phyloP scores from a whole-genome alignment of 2,888 invertebrate genomes.

The Drosophila crucigera region DNA sequence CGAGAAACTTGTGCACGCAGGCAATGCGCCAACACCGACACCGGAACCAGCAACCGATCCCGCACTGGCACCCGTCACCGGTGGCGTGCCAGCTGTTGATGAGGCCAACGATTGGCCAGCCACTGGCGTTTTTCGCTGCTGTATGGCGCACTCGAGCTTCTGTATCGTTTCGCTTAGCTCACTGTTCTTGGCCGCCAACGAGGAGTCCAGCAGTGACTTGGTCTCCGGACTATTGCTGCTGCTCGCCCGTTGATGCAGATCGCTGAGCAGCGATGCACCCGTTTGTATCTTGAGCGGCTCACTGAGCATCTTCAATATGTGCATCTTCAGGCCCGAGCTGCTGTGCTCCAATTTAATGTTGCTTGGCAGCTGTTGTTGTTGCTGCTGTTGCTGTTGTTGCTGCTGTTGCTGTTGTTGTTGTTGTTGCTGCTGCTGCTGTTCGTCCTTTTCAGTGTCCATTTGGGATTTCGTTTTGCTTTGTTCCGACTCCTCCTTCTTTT shows the following conservation, averaged over 20 bases:
- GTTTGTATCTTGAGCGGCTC: conserved; percentile 83
- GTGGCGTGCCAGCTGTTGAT: conserved; percentile 64
- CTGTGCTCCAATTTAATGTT: conserved; percentile 14
- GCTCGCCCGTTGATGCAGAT: conserved; percentile 49
- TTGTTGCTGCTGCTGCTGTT: conserved; percentile 2
- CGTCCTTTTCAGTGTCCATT: conserved; percentile 73
- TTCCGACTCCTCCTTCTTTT: conserved; percentile 87
- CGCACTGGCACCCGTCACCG: conserved; percentile 38
- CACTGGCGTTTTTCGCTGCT: conserved; percentile 82
- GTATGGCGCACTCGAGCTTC: conserved; percentile 86
- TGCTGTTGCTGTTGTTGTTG: neutral
- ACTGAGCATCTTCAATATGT: conserved; percentile 51
- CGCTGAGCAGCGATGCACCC: conserved; percentile 52
- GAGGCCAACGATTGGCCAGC: conserved; percentile 58
- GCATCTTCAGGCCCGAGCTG: conserved; percentile 40
- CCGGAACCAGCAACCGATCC: neutral
- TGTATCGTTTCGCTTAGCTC: conserved; percentile 88
- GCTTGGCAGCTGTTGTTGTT: neutral
- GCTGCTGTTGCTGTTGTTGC: neutral
- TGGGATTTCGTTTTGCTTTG: conserved; percentile 85
- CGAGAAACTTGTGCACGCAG: conserved; percentile 79
- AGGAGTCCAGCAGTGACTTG: conserved; percentile 83
- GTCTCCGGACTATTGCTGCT: conserved; percentile 82
- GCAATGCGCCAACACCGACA: conserved; percentile 4
- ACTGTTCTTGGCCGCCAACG: conserved; percentile 86